These are phyloP conservation scores for Plecotus auritus DNA, from an alignment of 2,113 vertebrate species.

Conservation along the genomic window DNA sequence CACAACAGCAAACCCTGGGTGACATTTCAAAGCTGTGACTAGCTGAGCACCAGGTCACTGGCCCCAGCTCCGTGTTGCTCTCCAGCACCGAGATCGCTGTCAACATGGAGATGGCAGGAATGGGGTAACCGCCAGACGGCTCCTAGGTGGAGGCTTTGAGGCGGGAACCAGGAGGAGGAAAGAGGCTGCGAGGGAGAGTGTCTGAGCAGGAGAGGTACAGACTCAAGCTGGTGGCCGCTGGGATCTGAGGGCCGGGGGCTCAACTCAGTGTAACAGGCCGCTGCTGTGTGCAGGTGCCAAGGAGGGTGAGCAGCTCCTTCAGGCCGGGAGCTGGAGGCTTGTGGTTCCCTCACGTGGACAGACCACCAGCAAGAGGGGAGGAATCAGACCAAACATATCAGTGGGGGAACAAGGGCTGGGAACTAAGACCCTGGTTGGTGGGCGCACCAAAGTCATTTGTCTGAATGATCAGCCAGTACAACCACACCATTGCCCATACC, in stretches of 20 bases:
- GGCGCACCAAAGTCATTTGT: background rate
- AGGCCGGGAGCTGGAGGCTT: background rate
- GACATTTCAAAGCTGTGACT: background rate
- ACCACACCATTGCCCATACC: accelerated
- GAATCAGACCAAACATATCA: background rate
- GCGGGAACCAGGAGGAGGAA: background rate
- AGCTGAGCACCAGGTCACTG: background rate
- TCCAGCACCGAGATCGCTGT: background rate
- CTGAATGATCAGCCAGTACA: background rate
- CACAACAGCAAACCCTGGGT: background rate
- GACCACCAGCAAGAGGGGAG: background rate
- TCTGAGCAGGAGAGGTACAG: background rate
- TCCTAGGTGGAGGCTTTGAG: background rate
- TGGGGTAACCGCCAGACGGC: background rate
- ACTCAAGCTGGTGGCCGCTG: background rate
- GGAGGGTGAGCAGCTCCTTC: background rate
- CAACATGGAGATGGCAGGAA: background rate
- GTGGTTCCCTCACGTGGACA: background rate
- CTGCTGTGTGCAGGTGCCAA: accelerated
- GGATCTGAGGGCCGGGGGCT: background rate
- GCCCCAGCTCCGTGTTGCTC: background rate
- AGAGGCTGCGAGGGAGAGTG: background rate
- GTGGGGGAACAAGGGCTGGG: background rate
- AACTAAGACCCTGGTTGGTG: background rate
- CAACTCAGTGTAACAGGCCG: background rate